Evolutionary conservation across 2,888 invertebrate genomes (phyloP).

Genomic region (Agrotis exclamationis): DNA sequence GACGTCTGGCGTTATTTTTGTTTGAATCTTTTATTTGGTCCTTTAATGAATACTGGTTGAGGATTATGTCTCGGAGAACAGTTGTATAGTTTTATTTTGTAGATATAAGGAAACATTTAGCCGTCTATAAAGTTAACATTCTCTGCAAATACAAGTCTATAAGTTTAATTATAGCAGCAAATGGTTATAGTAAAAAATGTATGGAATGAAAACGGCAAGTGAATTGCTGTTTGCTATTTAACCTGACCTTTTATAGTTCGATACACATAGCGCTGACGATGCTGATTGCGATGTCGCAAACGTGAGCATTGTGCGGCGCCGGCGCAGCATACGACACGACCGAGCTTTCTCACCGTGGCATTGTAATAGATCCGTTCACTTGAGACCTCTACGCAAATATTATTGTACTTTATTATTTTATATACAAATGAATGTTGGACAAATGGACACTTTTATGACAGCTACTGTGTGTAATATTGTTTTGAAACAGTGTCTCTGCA

Average conservation of each 20-base stretch:
- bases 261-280: conserved; percentile 74
- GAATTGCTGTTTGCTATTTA: conserved; percentile 64
- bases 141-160: conserved; percentile 38
- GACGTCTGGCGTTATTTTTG: conserved; percentile 25
- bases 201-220: conserved; percentile 67
- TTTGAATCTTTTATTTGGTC: conserved; percentile 23
- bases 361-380: conserved; percentile 85
- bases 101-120: conserved; percentile 31
- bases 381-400: conserved; percentile 78
- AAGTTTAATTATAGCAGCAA: conserved; percentile 58
- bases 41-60: conserved; percentile 45
- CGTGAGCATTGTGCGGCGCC: conserved; percentile 74
- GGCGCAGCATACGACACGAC: conserved; percentile 70
- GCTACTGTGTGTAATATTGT: conserved; percentile 12
- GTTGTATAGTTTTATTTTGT: conserved; percentile 28
- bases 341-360: conserved; percentile 86
- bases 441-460: conserved; percentile 37
- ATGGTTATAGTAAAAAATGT: conserved; percentile 63
- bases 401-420: conserved; percentile 64
- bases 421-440: conserved; percentile 35
- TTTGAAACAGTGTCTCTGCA: background rate
- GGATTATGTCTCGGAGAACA: conserved; percentile 17
- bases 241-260: conserved; percentile 79
- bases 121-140: conserved; percentile 29
- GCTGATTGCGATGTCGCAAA: conserved; percentile 82